phyloP scores from a whole-genome alignment of 1,140 invertebrate species.

The Melitaea cinxia region DNA sequence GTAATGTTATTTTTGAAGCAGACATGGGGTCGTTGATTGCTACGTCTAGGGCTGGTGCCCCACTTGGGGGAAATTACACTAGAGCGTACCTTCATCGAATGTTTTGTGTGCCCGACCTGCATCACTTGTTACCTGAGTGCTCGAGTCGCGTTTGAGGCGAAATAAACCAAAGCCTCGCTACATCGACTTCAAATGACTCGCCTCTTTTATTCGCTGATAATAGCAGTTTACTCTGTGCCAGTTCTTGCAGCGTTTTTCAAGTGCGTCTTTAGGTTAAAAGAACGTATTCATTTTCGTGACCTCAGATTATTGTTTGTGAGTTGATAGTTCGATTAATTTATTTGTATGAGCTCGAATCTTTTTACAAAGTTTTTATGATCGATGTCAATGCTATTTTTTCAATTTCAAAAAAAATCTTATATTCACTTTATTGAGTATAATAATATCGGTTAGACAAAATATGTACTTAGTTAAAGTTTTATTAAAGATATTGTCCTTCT shows the following conservation, averaged over 20 bases:
- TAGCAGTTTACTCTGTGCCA: slow-evolving; percentile 8
- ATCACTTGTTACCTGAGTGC: slow-evolving; percentile 46
- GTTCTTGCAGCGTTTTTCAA: slow-evolving; percentile 6
- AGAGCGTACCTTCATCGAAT: slow-evolving; percentile 65
- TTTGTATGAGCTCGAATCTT: too few species aligned
- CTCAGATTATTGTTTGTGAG: neutral
- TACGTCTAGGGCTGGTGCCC: slow-evolving; percentile 52
- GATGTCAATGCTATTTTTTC: too few species aligned
- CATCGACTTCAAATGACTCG: slow-evolving; percentile 42
- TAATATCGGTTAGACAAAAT: too few species aligned
- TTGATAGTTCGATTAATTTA: neutral
- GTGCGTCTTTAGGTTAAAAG: slow-evolving; percentile 3
- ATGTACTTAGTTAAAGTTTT: too few species aligned
- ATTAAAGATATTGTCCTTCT: too few species aligned
- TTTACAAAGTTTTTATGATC: neutral
- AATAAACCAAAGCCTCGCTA: slow-evolving; percentile 35
- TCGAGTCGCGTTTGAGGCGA: slow-evolving; percentile 37
- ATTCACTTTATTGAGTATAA: too few species aligned
- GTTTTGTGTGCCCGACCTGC: slow-evolving; percentile 68
- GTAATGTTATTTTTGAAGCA: slow-evolving; percentile 45
- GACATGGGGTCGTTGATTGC: slow-evolving; percentile 60
- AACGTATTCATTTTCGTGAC: neutral
- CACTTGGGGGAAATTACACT: slow-evolving; percentile 73
- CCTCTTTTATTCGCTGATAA: slow-evolving; percentile 31
- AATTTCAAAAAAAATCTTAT: too few species aligned